Evolutionary conservation across 2,113 vertebrate genomes (phyloP), one percentile per base, ranked within the genome.

Genomic region (Engystomops pustulosus): DNA sequence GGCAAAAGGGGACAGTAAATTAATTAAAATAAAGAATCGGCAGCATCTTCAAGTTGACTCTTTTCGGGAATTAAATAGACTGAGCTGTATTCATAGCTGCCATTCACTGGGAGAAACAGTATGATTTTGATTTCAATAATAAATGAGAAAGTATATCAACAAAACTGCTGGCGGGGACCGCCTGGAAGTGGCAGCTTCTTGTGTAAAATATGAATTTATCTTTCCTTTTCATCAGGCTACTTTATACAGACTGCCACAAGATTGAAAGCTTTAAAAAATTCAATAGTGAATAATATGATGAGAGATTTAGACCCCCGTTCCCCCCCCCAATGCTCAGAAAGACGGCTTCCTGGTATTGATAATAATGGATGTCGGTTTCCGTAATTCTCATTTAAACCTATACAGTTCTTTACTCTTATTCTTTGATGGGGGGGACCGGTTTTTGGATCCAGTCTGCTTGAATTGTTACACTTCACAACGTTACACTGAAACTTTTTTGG

Each of bases 111-210:
- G 53, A 76, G 25, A 49, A 30, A 75, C 30, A 76, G 72, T 51
- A 76, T 49, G 47, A 51, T 76, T 76, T 53, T 76, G 27, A 76
- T 32, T 53, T 51, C 47, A 76, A 76, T 76, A 76, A 76, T 76
- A 76, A 75, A 75, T 75, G 45, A 75, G 71, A 30, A 34, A 51
- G 45, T 53, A 76, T 76, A 76, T 76, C 72, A 76, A 76, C 72
- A 49, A 51, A 51, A 51, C 45, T 76, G 25, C 72, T 76, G 47
- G 38, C 23, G 44, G 70, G 70, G 23, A 74, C 41, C 47, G 70
- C 11, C 70, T 75, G 47, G 72, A 17, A 53, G 72, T 53, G 30
- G 45, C 47, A 76, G 44, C 44, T 4, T 74, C 44, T 74, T 10
- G 15, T 30, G 44, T 30, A 74, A 74, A 74, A 74, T 74, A 47